Evolutionary conservation across 2,113 vertebrate genomes (phyloP), one percentile per base, ranked within the genome.

Genomic region (Baryphthengus martii): DNA sequence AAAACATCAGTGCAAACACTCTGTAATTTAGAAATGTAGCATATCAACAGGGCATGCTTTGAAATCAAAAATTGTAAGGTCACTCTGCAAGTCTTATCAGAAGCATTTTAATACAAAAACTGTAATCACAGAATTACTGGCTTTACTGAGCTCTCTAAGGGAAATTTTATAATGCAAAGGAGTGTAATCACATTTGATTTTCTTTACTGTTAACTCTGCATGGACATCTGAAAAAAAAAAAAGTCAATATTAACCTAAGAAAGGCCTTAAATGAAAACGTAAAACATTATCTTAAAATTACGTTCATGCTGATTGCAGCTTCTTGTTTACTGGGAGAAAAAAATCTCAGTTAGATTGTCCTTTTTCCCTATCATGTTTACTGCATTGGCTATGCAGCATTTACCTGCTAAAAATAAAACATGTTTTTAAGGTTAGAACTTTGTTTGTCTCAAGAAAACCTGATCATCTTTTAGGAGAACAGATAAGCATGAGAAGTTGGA

Each of bases 21-120:
- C 75, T 85, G 52, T 58, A 94, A 75, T 94, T 96, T 90, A 94
- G 73, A 96, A 88, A 95, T 92, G 92, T 81, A 92, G n/a, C 88
- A 77, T 70, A 79, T 50, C 91, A 86, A 86, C 89, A 52, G 56
- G 66, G 40, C 79, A 37, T 90, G 58, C 79, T 90, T 31, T 65
- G 71, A 91, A 93, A 91, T 91, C 61, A 85, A 92, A 90, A 70
- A 83, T 59, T 37, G 9, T 81, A 93, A 96, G 96, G 96, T 97
- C 92, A 90, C 66, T 33, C 21, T 3, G 23, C 89, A 96, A 95
- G 76, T 92, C 56, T 87, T 73, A 77, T 96, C 94, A 89, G 90
- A 92, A 93, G 19, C 25, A 39, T 95, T 94, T 96, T 80, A 92
- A 84, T 61, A 81, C 78, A 93, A 93, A 96, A 96, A 61, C 68